Evolutionary conservation across 2,113 vertebrate genomes (phyloP).

Genomic region (Urocynchramus pylzowi): DNA sequence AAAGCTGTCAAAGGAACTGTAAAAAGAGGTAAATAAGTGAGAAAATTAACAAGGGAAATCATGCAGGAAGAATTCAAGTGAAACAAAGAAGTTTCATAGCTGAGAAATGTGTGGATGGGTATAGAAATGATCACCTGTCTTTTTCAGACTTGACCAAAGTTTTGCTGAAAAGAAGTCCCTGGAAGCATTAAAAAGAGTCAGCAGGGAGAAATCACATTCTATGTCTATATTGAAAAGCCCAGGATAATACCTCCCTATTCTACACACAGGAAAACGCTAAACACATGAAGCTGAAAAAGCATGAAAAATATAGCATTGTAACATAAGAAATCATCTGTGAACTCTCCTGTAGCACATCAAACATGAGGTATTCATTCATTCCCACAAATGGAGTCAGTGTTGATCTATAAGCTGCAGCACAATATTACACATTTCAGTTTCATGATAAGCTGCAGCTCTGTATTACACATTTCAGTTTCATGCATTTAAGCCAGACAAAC

Average conservation of each 20-base stretch:
- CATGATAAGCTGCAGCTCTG: conserved; percentile 44
- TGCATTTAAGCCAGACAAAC: conserved; percentile 48
- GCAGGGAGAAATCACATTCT: background rate
- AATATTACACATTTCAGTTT: conserved; percentile 39
- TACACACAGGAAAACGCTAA: background rate
- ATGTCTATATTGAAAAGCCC: background rate
- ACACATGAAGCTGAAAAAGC: background rate
- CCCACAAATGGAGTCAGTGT: conserved; percentile 27
- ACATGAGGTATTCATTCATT: conserved; percentile 43
- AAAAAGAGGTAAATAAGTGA: background rate
- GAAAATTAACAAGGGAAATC: background rate
- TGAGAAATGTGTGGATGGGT: background rate
- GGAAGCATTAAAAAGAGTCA: background rate
- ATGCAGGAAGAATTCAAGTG: background rate
- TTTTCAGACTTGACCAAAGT: background rate
- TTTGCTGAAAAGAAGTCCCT: background rate
- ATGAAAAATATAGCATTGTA: background rate
- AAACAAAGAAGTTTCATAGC: background rate
- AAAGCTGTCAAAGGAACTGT: background rate
- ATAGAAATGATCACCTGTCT: background rate
- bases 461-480: conserved; percentile 47
- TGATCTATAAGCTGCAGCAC: conserved; percentile 57
- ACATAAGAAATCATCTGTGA: conserved; percentile 43
- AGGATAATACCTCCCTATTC: background rate
- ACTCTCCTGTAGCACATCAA: conserved; percentile 14